These are phyloP conservation scores for Solea solea DNA, from an alignment of 2,113 vertebrate species.

Conservation along the genomic window DNA sequence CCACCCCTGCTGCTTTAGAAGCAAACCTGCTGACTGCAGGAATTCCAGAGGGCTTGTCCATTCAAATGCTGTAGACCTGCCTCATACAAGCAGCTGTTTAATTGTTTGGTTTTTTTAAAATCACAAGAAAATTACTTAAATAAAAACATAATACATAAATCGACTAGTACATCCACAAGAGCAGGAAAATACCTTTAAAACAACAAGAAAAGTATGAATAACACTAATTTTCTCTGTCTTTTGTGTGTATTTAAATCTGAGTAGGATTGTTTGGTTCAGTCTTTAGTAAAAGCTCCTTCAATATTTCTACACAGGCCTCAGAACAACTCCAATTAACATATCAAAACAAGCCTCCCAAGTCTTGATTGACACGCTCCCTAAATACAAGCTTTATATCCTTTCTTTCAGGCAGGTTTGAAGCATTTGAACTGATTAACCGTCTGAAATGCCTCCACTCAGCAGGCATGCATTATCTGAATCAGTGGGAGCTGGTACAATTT, in stretches of 20 bases:
- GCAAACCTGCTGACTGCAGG: conserved; percentile 63
- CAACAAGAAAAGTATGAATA: neutral
- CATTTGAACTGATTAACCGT: conserved; percentile 52
- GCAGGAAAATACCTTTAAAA: too few relatives aligned
- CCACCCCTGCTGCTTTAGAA: conserved; percentile 55
- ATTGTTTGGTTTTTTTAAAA: too few relatives aligned
- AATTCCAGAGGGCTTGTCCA: conserved; percentile 62
- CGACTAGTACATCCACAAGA: too few relatives aligned
- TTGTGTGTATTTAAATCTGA: neutral
- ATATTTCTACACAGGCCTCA: conserved; percentile 28
- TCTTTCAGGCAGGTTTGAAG: conserved; percentile 53
- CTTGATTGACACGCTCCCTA: conserved; percentile 60
- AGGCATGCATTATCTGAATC: conserved; percentile 43
- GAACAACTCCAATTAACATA: conserved; percentile 51
- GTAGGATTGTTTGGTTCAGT: conserved; percentile 14
- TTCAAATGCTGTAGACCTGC: conserved; percentile 58
- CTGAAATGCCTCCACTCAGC: conserved; percentile 65
- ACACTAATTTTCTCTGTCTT: conserved; percentile 12
- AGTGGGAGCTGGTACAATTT: conserved; percentile 25
- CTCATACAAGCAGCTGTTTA: conserved; percentile 56
- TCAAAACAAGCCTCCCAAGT: conserved; percentile 50
- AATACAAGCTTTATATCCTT: conserved; percentile 50
- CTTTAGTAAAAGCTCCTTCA: conserved; percentile 1
- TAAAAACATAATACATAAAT: neutral
- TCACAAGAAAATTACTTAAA: neutral